phyloP scores from a whole-genome alignment of 2,888 invertebrate species.

The Scaptomyza reducta region DNA sequence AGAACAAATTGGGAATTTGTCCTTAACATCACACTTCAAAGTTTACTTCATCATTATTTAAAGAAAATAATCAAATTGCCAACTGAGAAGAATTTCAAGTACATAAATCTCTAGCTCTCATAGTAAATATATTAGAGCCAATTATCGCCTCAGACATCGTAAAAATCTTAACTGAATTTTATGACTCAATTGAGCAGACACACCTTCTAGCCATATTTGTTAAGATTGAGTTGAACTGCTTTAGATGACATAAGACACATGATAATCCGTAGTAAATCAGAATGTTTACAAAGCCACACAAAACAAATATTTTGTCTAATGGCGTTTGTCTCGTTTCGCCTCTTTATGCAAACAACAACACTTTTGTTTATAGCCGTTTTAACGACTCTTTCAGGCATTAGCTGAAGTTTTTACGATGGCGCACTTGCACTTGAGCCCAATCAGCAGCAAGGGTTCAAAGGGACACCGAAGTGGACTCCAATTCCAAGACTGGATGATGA shows the following conservation, averaged over 20 bases:
- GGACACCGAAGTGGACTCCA: slow-evolving; percentile 22
- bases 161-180: background rate
- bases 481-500: slow-evolving; percentile 33
- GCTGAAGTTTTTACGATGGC: slow-evolving; percentile 71
- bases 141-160: background rate
- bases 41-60: no score
- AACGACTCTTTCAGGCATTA: slow-evolving; percentile 71
- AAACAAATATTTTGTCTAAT: slow-evolving; percentile 42
- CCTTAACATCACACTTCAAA: no score
- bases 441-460: slow-evolving; percentile 43
- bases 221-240: slow-evolving; percentile 22
- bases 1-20: background rate
- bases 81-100: background rate
- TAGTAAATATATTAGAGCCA: background rate
- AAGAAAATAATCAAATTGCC: background rate
- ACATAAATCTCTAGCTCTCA: background rate
- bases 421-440: slow-evolving; percentile 70
- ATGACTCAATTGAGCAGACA: slow-evolving; percentile 27
- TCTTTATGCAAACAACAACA: slow-evolving; percentile 56
- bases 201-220: slow-evolving; percentile 36
- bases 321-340: slow-evolving; percentile 29
- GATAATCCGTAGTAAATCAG: slow-evolving; percentile 67
- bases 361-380: slow-evolving; percentile 78
- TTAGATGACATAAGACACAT: slow-evolving; percentile 40
- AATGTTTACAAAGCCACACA: slow-evolving; percentile 48